phyloP scores from a whole-genome alignment of 2,113 vertebrate genomes.

The Oxygymnocypris stewartii region DNA sequence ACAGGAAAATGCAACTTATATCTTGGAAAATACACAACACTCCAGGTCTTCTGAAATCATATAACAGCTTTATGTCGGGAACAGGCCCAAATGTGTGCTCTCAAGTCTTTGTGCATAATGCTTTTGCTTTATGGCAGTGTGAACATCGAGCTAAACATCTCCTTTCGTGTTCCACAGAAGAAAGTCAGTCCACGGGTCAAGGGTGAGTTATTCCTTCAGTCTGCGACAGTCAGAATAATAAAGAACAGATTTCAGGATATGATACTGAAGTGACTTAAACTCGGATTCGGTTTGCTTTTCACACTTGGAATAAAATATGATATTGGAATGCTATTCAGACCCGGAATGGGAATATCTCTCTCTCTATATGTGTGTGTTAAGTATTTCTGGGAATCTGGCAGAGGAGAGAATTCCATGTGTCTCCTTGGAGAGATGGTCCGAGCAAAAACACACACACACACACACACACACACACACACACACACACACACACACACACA shows the following conservation, averaged over 20 bases:
- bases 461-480: neutral
- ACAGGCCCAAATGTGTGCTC: neutral
- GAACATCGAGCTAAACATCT: neutral
- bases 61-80: too few relatives aligned
- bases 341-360: conserved; percentile 26
- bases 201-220: neutral
- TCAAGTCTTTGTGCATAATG: neutral
- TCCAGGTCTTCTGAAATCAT: too few relatives aligned
- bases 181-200: neutral
- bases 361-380: conserved; percentile 35
- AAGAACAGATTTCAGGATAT: neutral
- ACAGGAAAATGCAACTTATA: neutral
- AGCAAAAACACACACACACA: conserved; percentile 33
- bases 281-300: neutral
- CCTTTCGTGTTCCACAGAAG: neutral
- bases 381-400: conserved; percentile 54
- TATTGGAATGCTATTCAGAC: conserved; percentile 27
- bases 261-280: neutral
- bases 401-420: conserved; percentile 48
- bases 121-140: neutral
- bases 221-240: neutral
- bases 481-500: too few relatives aligned
- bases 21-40: neutral
- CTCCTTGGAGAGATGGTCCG: conserved; percentile 47
- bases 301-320: conserved; percentile 24